Conservation (phyloP, 1,140 invertebrate species). For the Diorhabda sublineata region DNA sequence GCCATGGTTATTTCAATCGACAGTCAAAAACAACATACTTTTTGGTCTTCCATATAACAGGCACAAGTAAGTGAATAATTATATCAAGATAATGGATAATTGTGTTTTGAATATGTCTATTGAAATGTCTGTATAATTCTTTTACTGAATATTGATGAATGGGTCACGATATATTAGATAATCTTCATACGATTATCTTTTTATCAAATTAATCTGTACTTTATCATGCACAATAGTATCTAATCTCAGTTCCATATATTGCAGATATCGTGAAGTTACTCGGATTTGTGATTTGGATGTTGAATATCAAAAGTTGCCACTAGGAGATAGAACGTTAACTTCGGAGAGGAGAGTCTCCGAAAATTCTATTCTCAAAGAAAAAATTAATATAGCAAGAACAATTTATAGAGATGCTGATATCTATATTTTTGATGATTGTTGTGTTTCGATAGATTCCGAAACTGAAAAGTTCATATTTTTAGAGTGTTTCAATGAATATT, state of each 20-base stretch:
- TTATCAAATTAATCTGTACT: neutral
- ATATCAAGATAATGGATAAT: neutral
- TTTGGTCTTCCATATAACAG: constrained; percentile 67
- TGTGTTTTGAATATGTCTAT: too few species aligned
- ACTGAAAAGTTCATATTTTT: constrained; percentile 69
- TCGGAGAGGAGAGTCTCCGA: constrained; percentile 70
- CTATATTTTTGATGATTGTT: constrained; percentile 78
- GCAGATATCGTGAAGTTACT: constrained; percentile 55
- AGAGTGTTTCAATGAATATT: constrained; percentile 57
- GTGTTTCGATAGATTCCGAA: constrained; percentile 74
- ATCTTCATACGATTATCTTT: neutral
- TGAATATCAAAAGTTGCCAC: constrained; percentile 60
- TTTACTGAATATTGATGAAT: too few species aligned
- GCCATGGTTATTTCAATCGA: constrained; percentile 69
- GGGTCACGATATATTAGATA: neutral
- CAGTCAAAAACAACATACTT: constrained; percentile 71
- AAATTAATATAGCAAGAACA: constrained; percentile 58
- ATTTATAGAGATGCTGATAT: constrained; percentile 70
- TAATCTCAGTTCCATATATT: neutral
- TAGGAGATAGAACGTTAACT: constrained; percentile 69
- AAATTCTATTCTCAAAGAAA: constrained; percentile 71
- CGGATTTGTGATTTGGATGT: constrained; percentile 63
- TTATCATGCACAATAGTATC: neutral
- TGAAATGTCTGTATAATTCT: too few species aligned
- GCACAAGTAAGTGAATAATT: constrained; percentile 47